Base-by-base conservation (phyloP, 2,797 vertebrate species). In the Lepus oiostolus region DNA sequence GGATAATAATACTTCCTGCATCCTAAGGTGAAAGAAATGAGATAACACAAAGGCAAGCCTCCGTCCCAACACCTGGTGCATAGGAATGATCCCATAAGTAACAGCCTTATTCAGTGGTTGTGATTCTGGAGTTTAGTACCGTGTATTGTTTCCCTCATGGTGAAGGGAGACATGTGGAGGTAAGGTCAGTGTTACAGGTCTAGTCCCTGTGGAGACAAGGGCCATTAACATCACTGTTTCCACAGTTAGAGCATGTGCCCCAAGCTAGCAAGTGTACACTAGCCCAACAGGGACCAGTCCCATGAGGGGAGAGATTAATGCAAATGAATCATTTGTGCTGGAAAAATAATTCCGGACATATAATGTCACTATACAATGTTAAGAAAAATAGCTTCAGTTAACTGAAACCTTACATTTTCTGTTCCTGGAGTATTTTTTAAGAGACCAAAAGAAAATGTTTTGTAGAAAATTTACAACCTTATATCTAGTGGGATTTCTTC, bases 391-490 rank as follows among this genome's bases (percentile, higher is more conserved):
- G 85, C 26, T 83, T 75, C 60, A 14, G 47, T 79, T 76, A 63
- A 84, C 76, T 62, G 32, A 86, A 81, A 95, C n/a, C 9, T 76
- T 86, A n/a, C 22, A 22, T 83, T 94, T 89, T 85, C 68, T 88
- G 17, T 28, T 80, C 72, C 19, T 9, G 58, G 63, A 30, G 16
- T 80, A 32, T 90, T 93, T 91, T 85, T 89, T 81, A 92, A 95
- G 52, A 30, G 52, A 42, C 42, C 79, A 54, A 68, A 88, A 90
- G 68, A 92, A 95, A 91, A 85, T 28, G 32, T 63, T 91, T 77
- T 21, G 24, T 67, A 70, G 90, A 85, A 94, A 96, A 91, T 95
- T 79, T 96, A 91, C 47, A 79, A 74, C 92, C 28, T 88, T 67
- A 0, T 82, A 83, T 90, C 87, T 92, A 77, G 58, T 75, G 76